Evolutionary conservation across 2,888 invertebrate species (phyloP).

Genomic region (Tenthredo distinguenda): DNA sequence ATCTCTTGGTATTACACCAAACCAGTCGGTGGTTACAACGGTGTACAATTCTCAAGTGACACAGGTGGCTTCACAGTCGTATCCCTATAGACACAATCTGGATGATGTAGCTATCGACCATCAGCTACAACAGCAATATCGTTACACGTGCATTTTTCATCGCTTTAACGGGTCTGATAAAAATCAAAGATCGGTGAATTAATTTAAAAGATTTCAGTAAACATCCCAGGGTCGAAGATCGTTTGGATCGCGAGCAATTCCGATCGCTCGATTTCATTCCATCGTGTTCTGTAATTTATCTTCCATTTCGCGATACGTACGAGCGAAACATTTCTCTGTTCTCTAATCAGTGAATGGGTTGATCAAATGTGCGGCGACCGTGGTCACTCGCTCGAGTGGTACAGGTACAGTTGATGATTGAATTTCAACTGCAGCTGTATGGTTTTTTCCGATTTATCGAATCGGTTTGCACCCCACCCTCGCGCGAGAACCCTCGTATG

Average conservation of each 20-base stretch:
- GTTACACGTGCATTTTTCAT: not conserved
- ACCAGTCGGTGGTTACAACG: constrained; percentile 8
- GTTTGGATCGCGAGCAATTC: not conserved
- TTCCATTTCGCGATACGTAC: not conserved
- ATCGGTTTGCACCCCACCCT: not conserved
- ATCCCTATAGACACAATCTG: not conserved
- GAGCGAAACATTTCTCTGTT: not conserved
- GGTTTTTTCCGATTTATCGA: not conserved
- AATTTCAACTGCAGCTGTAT: not conserved
- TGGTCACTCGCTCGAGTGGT: not conserved
- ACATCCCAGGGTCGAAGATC: not conserved
- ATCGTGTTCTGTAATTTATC: not conserved
- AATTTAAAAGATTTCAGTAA: not conserved
- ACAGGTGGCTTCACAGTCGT: constrained; percentile 9
- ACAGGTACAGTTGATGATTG: not conserved
- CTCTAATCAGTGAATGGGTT: not conserved
- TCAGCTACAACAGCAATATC: not conserved
- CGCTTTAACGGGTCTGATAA: not conserved
- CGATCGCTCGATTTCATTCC: not conserved
- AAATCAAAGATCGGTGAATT: not conserved
- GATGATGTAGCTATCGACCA: not conserved
- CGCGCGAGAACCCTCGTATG: constrained; percentile 16
- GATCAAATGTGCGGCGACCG: not conserved
- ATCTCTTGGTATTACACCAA: constrained; percentile 59
- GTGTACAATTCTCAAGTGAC: constrained; percentile 37